These are phyloP conservation scores for Drosophila cardini DNA, from an alignment of 1,140 invertebrate genomes.

Conservation along the genomic window DNA sequence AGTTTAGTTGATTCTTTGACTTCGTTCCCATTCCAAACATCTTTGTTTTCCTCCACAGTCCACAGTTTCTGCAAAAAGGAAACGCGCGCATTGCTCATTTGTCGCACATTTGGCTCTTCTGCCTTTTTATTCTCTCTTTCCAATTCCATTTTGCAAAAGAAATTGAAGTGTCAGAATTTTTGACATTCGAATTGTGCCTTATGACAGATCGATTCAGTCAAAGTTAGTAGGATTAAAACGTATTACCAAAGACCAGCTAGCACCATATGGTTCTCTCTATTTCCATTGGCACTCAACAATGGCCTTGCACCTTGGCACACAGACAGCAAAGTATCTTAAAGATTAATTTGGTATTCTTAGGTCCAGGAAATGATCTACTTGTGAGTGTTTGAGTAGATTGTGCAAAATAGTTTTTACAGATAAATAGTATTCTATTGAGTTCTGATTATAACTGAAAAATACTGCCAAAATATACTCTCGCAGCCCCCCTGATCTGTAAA, in stretches of 20 bases:
- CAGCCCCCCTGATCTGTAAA: not conserved
- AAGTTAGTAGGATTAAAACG: conserved; percentile 36
- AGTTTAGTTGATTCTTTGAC: not conserved
- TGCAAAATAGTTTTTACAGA: too few relatives aligned
- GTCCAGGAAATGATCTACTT: too few relatives aligned
- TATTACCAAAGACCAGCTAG: conserved; percentile 48
- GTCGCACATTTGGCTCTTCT: conserved; percentile 55
- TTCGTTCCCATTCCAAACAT: not conserved
- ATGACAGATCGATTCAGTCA: conserved; percentile 72
- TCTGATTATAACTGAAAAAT: too few relatives aligned
- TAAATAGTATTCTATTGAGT: too few relatives aligned
- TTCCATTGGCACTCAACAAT: conserved; percentile 24
- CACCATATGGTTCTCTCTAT: conserved; percentile 38
- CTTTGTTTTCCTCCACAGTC: conserved; percentile 17
- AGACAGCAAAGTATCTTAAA: conserved; percentile 1
- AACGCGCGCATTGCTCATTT: conserved; percentile 72
- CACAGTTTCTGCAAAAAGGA: conserved; percentile 43
- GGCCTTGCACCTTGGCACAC: conserved; percentile 26
- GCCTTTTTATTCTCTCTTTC: conserved; percentile 14
- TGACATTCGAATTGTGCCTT: conserved; percentile 73
- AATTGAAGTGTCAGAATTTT: conserved; percentile 82
- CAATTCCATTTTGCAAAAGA: conserved; percentile 49
- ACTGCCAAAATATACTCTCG: too few relatives aligned
- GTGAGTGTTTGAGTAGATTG: not conserved
- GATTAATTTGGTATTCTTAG: not conserved